Conservation (phyloP, 2,797 vertebrate species). For the Acrossocheilus fasciatus region DNA sequence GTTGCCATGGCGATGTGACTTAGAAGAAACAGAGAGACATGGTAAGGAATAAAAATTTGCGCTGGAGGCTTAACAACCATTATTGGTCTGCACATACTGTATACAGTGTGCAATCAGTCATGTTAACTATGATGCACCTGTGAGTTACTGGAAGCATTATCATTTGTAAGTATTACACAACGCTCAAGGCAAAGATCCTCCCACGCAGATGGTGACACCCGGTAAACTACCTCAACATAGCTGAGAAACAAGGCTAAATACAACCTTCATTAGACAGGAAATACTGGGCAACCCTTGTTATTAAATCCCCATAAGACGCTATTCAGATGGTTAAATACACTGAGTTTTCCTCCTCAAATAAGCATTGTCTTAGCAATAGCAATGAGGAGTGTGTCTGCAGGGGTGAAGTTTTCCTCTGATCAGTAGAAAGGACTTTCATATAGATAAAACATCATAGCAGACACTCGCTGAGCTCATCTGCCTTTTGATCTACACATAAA, state of each 20-base stretch:
- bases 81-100: constrained; percentile 65
- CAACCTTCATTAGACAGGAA: background rate
- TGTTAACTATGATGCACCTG: background rate
- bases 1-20: constrained; percentile 80
- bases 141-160: constrained; percentile 6
- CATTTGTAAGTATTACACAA: constrained; percentile 16
- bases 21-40: constrained; percentile 68
- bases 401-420: background rate
- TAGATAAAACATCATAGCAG: background rate
- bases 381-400: background rate
- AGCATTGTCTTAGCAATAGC: background rate
- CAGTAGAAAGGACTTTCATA: background rate
- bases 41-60: constrained; percentile 73
- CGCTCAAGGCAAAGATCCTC: constrained; percentile 1
- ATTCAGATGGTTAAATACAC: background rate
- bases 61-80: constrained; percentile 65
- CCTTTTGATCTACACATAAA: background rate
- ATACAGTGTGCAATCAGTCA: constrained; percentile 44
- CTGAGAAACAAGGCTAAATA: background rate
- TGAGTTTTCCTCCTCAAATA: background rate
- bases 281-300: background rate
- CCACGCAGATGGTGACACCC: background rate
- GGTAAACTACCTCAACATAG: constrained; percentile 9
- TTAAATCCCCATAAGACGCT: background rate
- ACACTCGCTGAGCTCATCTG: background rate